Conservation (phyloP, 92 coral and sea anemone species). For the Scolanthus callimorphus region DNA sequence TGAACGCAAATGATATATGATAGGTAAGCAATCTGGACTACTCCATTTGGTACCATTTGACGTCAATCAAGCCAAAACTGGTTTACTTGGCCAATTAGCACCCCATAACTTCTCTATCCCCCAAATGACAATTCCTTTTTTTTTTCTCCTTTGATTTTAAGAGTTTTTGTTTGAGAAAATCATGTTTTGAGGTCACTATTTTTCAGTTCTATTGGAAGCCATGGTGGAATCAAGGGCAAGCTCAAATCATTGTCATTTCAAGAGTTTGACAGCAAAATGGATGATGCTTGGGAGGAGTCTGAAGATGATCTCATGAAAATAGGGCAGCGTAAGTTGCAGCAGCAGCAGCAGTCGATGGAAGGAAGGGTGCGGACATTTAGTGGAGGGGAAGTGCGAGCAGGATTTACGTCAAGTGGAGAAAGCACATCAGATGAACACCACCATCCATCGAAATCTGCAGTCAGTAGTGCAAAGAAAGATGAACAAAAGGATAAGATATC, state of each 20-base stretch:
- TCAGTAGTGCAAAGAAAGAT: slow-evolving; percentile 28
- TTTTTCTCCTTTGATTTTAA: no score
- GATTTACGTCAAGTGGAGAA: slow-evolving; percentile 48
- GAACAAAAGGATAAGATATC: slow-evolving; percentile 47
- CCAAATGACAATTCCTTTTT: no score
- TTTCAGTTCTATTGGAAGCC: slow-evolving; percentile 1
- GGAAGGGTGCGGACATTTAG: slow-evolving; percentile 69
- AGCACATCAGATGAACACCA: slow-evolving; percentile 31
- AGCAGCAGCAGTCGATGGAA: slow-evolving; percentile 11
- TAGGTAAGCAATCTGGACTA: no score
- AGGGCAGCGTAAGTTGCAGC: slow-evolving; percentile 29
- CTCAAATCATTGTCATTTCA: slow-evolving; percentile 80
- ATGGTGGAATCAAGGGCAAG: slow-evolving; percentile 41
- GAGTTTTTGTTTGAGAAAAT: no score
- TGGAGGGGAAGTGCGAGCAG: slow-evolving; percentile 90
- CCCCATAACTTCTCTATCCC: no score
- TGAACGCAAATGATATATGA: no score
- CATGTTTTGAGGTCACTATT: no score
- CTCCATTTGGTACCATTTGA: no score
- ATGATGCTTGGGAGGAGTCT: slow-evolving; percentile 95
- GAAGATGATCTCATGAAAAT: slow-evolving; percentile 80
- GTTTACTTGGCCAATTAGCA: no score
- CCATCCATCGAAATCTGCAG: slow-evolving; percentile 32
- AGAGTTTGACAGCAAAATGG: slow-evolving; percentile 87
- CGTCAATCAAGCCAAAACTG: no score